Base-by-base conservation (phyloP, 2,797 vertebrate genomes). In the Micropoecilia bifurca region DNA sequence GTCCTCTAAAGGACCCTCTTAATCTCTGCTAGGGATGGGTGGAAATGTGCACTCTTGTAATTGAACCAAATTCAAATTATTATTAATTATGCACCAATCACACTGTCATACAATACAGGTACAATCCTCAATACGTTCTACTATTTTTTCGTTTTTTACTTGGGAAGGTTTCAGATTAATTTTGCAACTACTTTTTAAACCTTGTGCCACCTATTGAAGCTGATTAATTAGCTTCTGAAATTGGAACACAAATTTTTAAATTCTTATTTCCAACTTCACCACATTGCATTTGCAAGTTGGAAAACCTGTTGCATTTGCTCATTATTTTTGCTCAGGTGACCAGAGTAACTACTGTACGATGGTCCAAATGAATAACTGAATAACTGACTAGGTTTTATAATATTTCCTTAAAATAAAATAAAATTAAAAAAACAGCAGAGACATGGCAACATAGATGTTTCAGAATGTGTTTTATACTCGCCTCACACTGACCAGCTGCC, bases 41-140 rank as follows among this genome's bases (percentile, higher is more conserved):
- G 96, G 97, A 97, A 96, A 96, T 96, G 96, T 96, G 93, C 94
- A 94, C 95, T 93, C 90, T 97, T 97, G 96, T 97, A 97, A 98
- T 97, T 98, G 97, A 96, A 97, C 97, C 96, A 96, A 97, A 96
- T 97, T 97, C 96, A 97, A 95, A 97, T 93, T 96, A 90, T 0
- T 87, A 90, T 87, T 95, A 92, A 85, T 97, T 96, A 96, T 94
- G 89, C 94, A 96, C 91, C 89, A 89, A 95, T 95, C 95, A 91
- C 93, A 96, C 94, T 86, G 95, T 95, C 87, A 89, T 93, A 88
- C 93, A 91, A 88, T 80, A 78, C 91, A 93, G 94, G 88, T 92
- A 91, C 94, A 39, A 39, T 91, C 93, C 90, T 89, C 89, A 85
- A 87, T 81, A 87, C 87, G 89, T 86, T 80, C 81, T 86, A 41